Conservation (phyloP, 2,888 invertebrate species). For the Trichopoda pennipes region DNA sequence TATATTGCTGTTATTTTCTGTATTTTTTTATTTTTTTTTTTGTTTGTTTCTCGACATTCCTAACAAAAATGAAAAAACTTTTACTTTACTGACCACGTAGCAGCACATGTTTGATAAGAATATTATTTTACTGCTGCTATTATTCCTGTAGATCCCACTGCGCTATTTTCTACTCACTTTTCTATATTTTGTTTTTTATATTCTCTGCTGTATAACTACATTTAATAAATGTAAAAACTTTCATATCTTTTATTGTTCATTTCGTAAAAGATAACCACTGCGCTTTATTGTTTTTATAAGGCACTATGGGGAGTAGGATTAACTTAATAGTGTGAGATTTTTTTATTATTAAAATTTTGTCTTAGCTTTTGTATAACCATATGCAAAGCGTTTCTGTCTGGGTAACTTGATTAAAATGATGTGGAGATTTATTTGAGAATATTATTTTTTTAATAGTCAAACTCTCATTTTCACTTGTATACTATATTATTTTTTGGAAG, state of each 20-base stretch:
- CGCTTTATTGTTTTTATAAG: not conserved
- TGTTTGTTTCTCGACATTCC: not conserved
- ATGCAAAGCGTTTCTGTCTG: too few relatives aligned
- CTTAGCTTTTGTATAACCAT: too few relatives aligned
- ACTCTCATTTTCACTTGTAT: too few relatives aligned
- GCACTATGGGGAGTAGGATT: conserved; percentile 12
- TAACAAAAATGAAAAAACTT: conserved; percentile 46
- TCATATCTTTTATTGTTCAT: conserved; percentile 14
- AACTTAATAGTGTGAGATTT: not conserved
- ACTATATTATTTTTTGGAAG: too few relatives aligned
- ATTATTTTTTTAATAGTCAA: too few relatives aligned
- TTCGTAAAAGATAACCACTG: conserved; percentile 6
- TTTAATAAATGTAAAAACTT: conserved; percentile 60
- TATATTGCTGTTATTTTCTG: conserved; percentile 5
- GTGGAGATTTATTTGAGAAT: too few relatives aligned
- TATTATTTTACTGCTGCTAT: conserved; percentile 27
- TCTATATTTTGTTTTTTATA: too few relatives aligned
- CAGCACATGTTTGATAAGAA: conserved; percentile 67
- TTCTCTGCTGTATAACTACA: conserved; percentile 26
- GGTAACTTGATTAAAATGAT: too few relatives aligned
- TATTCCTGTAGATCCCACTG: not conserved
- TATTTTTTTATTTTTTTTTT: not conserved
- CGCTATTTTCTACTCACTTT: not conserved
- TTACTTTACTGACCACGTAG: conserved; percentile 67
- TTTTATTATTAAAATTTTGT: not conserved